These are phyloP conservation scores for Lycophotia porphyrea DNA, from an alignment of 2,888 invertebrate species.

Conservation along the genomic window DNA sequence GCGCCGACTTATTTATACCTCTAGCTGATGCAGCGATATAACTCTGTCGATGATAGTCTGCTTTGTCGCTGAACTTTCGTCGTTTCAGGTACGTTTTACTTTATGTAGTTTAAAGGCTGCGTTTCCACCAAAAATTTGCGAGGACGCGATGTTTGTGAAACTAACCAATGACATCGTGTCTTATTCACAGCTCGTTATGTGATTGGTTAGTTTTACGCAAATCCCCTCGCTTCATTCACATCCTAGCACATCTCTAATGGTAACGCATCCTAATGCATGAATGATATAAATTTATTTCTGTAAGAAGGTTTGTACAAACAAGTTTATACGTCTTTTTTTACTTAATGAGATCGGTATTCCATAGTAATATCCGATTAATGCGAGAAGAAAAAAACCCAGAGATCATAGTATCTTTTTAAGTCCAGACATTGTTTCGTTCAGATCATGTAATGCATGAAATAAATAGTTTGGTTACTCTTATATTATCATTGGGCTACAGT, in stretches of 20 bases:
- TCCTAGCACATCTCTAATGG: background rate
- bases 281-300: background rate
- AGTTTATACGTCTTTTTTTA: background rate
- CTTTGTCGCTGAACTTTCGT: slow-evolving; percentile 89
- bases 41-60: slow-evolving; percentile 90
- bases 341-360: background rate
- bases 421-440: background rate
- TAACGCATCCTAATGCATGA: slow-evolving; percentile 3
- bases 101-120: slow-evolving; percentile 21
- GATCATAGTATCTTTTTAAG: background rate
- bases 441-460: background rate
- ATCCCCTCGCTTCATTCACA: too few relatives aligned
- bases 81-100: slow-evolving; percentile 86
- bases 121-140: background rate
- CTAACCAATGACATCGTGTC: background rate
- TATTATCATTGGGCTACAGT: background rate
- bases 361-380: background rate
- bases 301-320: background rate
- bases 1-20: slow-evolving; percentile 84
- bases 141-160: background rate
- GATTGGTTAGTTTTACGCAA: background rate
- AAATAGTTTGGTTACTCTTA: background rate
- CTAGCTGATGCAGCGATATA: slow-evolving; percentile 86
- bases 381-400: background rate
- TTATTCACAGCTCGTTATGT: background rate